Evolutionary conservation across 2,797 vertebrate species (phyloP), one percentile per base, ranked within the genome.

Genomic region (Artibeus lituratus): DNA sequence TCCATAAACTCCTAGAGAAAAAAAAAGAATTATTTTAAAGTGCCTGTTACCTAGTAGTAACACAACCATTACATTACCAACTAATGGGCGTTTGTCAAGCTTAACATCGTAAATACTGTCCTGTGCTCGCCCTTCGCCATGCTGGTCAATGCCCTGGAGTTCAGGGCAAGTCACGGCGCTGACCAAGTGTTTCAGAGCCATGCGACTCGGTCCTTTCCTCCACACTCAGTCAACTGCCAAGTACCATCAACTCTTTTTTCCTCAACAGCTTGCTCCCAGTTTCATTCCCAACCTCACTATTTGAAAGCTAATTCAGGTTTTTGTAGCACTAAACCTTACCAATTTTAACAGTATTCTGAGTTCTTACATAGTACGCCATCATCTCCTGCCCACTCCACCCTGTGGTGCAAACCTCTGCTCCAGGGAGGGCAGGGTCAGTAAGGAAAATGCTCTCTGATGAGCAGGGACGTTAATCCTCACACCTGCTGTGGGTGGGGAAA

Each of bases 1-100:
- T 99, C 99, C 99, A 99, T 87, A 99, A 98, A 97, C 99, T 99
- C 99, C 99, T 99, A 95, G 65, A 96, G 51, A 91, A 98, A 96
- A 82, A 96, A 96, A 74, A 80, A 86, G 22, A 10, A 82, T 39
- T 84, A 53, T 74, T 83, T 92, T 78, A 73, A 65, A 57, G 10
- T 26, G 8, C 11, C 55, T 84, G 65, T 92, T 62, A 82, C 29
- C 69, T 59, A 90, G 42, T 19, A 81, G 49, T 29, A 76, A 35
- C n/a, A 87, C 70, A 74, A 55, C 42, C 77, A 55, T 49, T n/a
- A 22, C 39, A 78, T 53, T 5, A 78, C 7, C 78, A 93, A 22
- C 67, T 8, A 69, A 32, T 0, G 72, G 32, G 35, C 90, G 59
- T 49, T n/a, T 32, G 29, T 76, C 72, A 49, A 6, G 21, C 55